Percentiles rank a stretch among this genome's conserved stretches.
Evolutionary conservation across 2,797 vertebrate genomes (phyloP).

Genomic region (Emys orbicularis): DNA sequence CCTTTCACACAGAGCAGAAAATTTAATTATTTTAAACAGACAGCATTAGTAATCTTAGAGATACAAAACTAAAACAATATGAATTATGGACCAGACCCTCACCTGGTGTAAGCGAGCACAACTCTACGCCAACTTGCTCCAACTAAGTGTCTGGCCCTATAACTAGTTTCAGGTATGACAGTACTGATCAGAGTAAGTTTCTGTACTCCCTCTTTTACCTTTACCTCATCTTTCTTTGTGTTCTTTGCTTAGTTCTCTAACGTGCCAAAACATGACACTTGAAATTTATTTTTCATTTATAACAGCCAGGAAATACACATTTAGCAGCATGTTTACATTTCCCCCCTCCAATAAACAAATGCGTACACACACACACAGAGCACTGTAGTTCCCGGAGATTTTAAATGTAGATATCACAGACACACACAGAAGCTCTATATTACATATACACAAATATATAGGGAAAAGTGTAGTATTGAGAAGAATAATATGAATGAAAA

Average conservation of each 20-base stretch:
- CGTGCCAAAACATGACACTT: neutral
- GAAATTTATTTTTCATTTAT: neutral
- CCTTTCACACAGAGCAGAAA: neutral
- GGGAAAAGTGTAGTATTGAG: neutral
- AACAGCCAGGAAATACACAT: neutral
- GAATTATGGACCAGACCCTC: neutral
- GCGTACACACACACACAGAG: accelerated
- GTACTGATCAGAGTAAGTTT: neutral
- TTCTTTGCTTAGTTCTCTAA: neutral
- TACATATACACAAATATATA: neutral
- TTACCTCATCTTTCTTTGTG: neutral
- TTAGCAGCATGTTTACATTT: neutral
- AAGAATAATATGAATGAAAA: neutral
- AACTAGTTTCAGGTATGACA: neutral
- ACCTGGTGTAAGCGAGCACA: neutral
- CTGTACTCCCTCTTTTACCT: neutral
- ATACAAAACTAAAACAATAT: neutral
- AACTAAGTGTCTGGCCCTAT: neutral
- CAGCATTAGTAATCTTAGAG: neutral
- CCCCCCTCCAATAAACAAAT: neutral
- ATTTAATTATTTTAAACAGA: neutral
- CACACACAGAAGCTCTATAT: neutral
- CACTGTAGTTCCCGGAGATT: neutral
- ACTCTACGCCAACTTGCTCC: neutral
- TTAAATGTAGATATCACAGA: neutral